Evolutionary conservation across 2,888 invertebrate genomes (phyloP), one percentile per base, ranked within the genome.

Genomic region (Agriopis leucophaearia): DNA sequence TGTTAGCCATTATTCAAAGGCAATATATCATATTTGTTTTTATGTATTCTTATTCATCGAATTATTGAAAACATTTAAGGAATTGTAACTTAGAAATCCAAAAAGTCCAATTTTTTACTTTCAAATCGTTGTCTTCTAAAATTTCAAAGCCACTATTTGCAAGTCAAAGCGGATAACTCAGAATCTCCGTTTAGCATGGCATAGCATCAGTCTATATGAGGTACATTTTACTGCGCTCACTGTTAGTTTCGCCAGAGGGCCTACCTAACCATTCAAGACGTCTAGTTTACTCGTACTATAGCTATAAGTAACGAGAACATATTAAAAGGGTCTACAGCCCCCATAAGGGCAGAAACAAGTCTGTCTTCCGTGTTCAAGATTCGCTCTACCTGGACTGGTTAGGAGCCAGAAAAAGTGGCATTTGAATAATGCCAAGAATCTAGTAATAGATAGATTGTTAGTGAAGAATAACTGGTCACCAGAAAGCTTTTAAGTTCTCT

Each of bases 361-460:
- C 63, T 63, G 60, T 71, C 75, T 75, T 75, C 75, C 74, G 72
- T 75, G 74, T 71, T 66, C 71, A 71, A 69, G 71, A 70, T 63
- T 64, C 64, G 61, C 62, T 57, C 40, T 36, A 54, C 64, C 58
- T 51, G 55, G 56, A 70, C 70, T 64, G 63, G 72, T 63, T 71
- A 50, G 62, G 44, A 27, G 61, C 59, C 57, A 72, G 72, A 73
- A 75, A 70, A 72, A 66, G 60, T 45, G 57, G 62, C 40, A 73
- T 75, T 72, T 72, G 51, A 71, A 75, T 73, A 73, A 73, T 74
- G 74, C 63, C 69, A 65, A 57, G 38, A 51, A 68, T 71, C 70
- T 69, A 40, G 56, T 59, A 64, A 65, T 64, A 50, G 50, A 66
- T 67, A 16, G 48, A 54, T 51, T 50, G 56, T 56, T 64, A 60